Conservation (phyloP, 2,797 vertebrate genomes). For the Sebastes vulpes region DNA sequence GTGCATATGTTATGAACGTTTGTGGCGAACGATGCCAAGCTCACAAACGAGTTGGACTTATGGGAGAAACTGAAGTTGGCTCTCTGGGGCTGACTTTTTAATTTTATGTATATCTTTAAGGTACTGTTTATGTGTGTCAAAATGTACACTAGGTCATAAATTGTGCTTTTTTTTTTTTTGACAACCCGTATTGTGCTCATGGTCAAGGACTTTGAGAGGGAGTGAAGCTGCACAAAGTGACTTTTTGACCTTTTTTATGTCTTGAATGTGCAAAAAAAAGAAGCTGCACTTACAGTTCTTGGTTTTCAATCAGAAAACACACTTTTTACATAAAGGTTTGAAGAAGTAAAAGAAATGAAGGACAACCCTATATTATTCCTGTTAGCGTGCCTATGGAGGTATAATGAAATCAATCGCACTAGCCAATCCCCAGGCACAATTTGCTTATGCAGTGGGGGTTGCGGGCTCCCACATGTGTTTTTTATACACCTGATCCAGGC, state of each 20-base stretch:
- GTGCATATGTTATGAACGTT: conserved; percentile 74
- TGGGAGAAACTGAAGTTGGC: conserved; percentile 62
- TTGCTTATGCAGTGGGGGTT: conserved; percentile 58
- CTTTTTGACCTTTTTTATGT: conserved; percentile 49
- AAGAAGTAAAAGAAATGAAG: conserved; percentile 50
- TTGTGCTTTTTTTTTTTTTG: conserved; percentile 46
- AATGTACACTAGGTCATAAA: conserved; percentile 64
- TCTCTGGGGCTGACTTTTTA: conserved; percentile 56
- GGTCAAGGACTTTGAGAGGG: conserved; percentile 60
- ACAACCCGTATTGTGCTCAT: conserved; percentile 66
- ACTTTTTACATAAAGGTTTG: conserved; percentile 38
- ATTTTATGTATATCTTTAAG: conserved; percentile 73
- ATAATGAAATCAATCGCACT: conserved; percentile 67
- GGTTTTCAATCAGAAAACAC: conserved; percentile 44
- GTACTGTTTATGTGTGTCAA: conserved; percentile 77
- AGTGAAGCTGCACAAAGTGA: conserved; percentile 65
- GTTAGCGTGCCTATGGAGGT: conserved; percentile 64
- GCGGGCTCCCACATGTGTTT: conserved; percentile 75
- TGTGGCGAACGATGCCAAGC: conserved; percentile 61
- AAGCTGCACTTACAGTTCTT: conserved; percentile 58
- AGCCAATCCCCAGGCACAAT: conserved; percentile 67
- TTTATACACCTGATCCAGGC: conserved; percentile 76
- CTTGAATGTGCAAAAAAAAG: conserved; percentile 59
- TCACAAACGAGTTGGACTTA: conserved; percentile 59
- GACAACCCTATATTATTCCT: conserved; percentile 52